A percentile compares a stretch with the other conserved stretches of the same genome.
Evolutionary conservation across 2,888 invertebrate genomes (phyloP).

Genomic region (Drosophila mercatorum): DNA sequence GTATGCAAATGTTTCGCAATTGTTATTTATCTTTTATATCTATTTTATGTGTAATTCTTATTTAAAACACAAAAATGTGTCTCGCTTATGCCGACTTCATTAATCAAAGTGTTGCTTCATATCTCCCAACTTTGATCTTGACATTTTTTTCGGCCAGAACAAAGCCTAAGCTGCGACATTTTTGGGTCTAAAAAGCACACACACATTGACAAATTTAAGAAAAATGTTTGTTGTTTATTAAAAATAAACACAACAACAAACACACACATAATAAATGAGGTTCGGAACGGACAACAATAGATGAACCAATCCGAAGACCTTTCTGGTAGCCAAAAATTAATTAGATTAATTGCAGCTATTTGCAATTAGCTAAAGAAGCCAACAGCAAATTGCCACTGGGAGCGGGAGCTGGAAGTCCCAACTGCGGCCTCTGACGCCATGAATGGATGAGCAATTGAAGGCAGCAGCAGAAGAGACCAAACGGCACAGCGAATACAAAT

Average conservation of each 20-base stretch:
- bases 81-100: conserved; percentile 27
- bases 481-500: conserved; percentile 30
- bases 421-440: conserved; percentile 39
- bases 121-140: conserved; percentile 59
- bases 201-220: conserved; percentile 11
- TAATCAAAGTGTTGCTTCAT: conserved; percentile 46
- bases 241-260: conserved; percentile 3
- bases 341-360: conserved; percentile 55
- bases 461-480: conserved; percentile 26
- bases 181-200: conserved; percentile 22
- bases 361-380: conserved; percentile 50
- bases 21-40: background rate
- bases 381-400: conserved; percentile 64
- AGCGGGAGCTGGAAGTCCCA: conserved; percentile 28
- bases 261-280: conserved; percentile 12
- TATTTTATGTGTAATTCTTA: conserved; percentile 1
- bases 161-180: conserved; percentile 29
- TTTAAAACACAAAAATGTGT: conserved; percentile 29
- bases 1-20: background rate
- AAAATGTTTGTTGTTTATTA: conserved; percentile 7
- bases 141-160: conserved; percentile 54
- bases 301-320: conserved; percentile 22
- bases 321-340: conserved; percentile 30
- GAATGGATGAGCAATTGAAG: conserved; percentile 73
- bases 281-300: conserved; percentile 10